Evolutionary conservation across 2,113 vertebrate genomes (phyloP).

Genomic region (Siphamia tubifer): DNA sequence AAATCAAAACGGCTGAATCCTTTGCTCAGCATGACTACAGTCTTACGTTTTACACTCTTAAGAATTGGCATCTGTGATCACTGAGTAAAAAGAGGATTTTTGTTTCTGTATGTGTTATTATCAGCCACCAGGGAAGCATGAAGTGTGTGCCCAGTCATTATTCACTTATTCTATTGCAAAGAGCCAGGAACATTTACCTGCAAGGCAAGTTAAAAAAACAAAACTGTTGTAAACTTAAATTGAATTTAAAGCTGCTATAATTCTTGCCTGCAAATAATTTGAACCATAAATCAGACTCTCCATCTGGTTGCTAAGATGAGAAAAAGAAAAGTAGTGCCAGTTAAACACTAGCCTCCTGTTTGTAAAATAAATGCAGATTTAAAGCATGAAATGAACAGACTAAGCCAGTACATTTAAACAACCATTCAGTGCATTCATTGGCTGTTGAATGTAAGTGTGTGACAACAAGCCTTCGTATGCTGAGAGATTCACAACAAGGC

Average conservation of each 20-base stretch:
- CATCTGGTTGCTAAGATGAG: conserved; percentile 17
- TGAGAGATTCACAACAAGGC: not conserved
- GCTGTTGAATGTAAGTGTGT: not conserved
- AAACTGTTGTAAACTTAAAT: conserved; percentile 27
- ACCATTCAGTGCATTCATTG: conserved; percentile 6
- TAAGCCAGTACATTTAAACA: conserved; percentile 14
- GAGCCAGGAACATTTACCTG: conserved; percentile 37
- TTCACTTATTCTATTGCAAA: conserved; percentile 47
- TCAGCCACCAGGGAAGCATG: not conserved
- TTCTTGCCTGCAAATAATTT: conserved; percentile 47
- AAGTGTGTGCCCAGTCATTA: conserved; percentile 28
- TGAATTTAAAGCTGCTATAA: conserved; percentile 50
- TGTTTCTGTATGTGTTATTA: not conserved
- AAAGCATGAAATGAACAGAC: not conserved
- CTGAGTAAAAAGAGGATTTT: not conserved
- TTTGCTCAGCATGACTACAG: conserved; percentile 20
- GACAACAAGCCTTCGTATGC: not conserved
- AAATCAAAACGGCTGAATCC: not conserved
- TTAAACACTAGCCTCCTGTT: conserved; percentile 21
- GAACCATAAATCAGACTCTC: conserved; percentile 30
- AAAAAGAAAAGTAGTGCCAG: conserved; percentile 1
- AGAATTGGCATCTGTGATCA: conserved; percentile 10
- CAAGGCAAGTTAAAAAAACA: conserved; percentile 29
- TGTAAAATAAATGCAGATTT: conserved; percentile 9
- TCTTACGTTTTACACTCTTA: not conserved